phyloP scores from a whole-genome alignment of 2,113 vertebrate species.

The Pseudorasbora parva region DNA sequence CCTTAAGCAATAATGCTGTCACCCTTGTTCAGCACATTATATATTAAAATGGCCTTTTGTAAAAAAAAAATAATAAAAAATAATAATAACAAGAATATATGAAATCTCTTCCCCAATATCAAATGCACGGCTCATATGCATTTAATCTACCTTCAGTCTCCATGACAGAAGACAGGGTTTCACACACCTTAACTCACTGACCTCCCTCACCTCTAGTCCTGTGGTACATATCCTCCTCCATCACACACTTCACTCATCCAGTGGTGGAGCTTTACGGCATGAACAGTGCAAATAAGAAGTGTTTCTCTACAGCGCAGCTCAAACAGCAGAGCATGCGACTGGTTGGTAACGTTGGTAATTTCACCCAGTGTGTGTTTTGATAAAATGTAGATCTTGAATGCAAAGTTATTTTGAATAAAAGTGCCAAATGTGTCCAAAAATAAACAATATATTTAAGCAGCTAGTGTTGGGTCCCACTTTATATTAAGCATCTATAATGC shows the following conservation, averaged over 20 bases:
- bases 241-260: background rate
- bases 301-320: background rate
- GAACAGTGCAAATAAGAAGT: background rate
- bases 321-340: background rate
- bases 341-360: too few species aligned
- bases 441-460: background rate
- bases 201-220: background rate
- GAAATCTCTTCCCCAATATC: background rate
- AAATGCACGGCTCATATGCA: background rate
- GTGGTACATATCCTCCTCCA: background rate
- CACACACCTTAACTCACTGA: constrained; percentile 2
- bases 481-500: too few species aligned
- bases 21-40: constrained; percentile 77
- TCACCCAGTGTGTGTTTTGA: background rate
- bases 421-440: background rate
- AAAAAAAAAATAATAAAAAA: constrained; percentile 52
- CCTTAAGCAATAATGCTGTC: constrained; percentile 79
- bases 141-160: background rate
- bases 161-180: background rate
- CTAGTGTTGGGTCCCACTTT: too few species aligned
- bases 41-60: constrained; percentile 84
- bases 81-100: background rate
- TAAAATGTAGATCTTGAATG: background rate
- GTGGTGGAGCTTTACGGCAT: background rate
- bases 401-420: background rate